These are phyloP conservation scores for Odobenus rosmarus DNA, from an alignment of 2,113 vertebrate species.

Conservation along the genomic window DNA sequence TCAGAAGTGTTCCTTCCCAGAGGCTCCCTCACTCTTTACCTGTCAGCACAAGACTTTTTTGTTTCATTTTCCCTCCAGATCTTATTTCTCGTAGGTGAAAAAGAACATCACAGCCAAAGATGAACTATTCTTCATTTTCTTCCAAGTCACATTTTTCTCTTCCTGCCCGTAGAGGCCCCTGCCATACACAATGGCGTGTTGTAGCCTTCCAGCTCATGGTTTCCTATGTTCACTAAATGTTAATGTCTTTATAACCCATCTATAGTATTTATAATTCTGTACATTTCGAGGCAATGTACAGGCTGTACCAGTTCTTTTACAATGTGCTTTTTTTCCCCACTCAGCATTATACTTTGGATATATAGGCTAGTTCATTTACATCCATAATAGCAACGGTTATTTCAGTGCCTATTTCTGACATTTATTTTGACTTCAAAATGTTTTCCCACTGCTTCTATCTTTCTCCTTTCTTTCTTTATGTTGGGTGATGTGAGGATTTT, in stretches of 20 bases:
- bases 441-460: background rate
- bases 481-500: background rate
- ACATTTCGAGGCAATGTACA: background rate
- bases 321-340: background rate
- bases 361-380: background rate
- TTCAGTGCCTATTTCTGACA: constrained; percentile 36
- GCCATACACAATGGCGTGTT: background rate
- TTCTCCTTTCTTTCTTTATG: background rate
- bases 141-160: background rate
- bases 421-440: constrained; percentile 1
- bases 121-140: constrained; percentile 5
- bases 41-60: background rate
- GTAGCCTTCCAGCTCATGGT: background rate
- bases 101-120: background rate
- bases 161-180: background rate
- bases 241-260: background rate
- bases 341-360: background rate
- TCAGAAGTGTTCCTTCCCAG: background rate
- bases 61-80: background rate
- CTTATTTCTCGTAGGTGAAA: background rate
- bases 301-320: background rate
- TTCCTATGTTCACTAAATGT: background rate
- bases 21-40: background rate
- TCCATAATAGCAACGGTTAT: background rate
- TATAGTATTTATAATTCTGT: background rate